Percentiles rank a stretch among this genome's conserved stretches.
phyloP scores from a whole-genome alignment of 2,888 invertebrate genomes.

The Macaria liturata region DNA sequence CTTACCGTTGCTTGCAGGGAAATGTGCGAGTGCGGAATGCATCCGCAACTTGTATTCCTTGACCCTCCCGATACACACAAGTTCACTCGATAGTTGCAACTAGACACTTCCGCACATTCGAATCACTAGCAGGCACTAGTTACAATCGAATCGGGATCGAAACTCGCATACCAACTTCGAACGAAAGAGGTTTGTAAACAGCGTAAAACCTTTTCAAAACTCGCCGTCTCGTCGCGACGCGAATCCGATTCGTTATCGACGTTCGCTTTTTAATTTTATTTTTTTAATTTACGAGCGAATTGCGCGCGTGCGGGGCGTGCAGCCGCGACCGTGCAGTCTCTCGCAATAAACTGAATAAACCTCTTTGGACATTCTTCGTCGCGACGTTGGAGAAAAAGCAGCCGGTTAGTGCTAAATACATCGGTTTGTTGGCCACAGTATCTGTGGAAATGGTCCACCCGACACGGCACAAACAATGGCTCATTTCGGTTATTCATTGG shows the following conservation, averaged over 20 bases:
- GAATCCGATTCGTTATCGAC: conserved; percentile 46
- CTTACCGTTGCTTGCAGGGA: conserved; percentile 47
- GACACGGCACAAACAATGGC: conserved; percentile 41
- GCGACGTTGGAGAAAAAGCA: conserved; percentile 45
- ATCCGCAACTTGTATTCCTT: conserved; percentile 49
- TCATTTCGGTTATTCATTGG: conserved; percentile 38
- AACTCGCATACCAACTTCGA: conserved; percentile 27
- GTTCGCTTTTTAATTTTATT: conserved; percentile 28
- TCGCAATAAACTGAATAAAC: conserved; percentile 50
- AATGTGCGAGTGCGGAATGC: conserved; percentile 36
- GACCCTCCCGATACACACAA: conserved; percentile 59
- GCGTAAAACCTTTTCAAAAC: conserved; percentile 52
- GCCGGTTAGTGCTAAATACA: conserved; percentile 29
- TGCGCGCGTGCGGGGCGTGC: conserved; percentile 44
- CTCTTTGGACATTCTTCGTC: conserved; percentile 35
- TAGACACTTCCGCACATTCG: conserved; percentile 54
- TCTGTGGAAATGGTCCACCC: conserved; percentile 24
- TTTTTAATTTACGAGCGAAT: conserved; percentile 30
- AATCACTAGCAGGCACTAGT: conserved; percentile 37
- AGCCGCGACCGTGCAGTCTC: conserved; percentile 60
- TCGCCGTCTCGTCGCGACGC: conserved; percentile 33
- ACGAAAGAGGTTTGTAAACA: conserved; percentile 51
- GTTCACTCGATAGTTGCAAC: conserved; percentile 37
- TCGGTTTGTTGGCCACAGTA: conserved; percentile 32
- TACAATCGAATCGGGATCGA: background rate